phyloP scores from a whole-genome alignment of 2,113 vertebrate genomes.

The Sclerurus mexicanus region DNA sequence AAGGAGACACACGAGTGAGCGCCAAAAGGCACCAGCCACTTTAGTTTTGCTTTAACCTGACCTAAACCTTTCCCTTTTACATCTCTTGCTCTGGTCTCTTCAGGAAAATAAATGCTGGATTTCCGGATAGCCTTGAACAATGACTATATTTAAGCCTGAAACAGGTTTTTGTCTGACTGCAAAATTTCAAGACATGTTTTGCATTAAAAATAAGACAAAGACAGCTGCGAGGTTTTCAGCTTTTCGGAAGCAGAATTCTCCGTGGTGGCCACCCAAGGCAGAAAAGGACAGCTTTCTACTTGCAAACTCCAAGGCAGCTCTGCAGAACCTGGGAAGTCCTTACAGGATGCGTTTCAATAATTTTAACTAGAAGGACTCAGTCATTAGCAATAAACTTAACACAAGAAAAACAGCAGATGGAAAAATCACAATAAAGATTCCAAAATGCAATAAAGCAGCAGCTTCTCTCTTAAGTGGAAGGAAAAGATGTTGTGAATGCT shows the following conservation, averaged over 20 bases:
- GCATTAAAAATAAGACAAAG: conserved; percentile 19
- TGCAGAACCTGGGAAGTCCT: background rate
- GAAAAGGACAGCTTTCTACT: background rate
- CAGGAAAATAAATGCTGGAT: conserved; percentile 33
- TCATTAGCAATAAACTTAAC: background rate
- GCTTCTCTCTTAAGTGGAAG: background rate
- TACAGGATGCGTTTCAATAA: background rate
- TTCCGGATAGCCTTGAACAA: background rate
- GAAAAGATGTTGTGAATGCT: background rate
- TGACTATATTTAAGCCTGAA: conserved; percentile 2
- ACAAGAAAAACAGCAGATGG: background rate
- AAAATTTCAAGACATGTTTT: conserved; percentile 6
- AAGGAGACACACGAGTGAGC: background rate
- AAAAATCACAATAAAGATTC: background rate
- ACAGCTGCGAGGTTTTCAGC: background rate
- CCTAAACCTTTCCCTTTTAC: conserved; percentile 19
- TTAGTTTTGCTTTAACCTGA: background rate
- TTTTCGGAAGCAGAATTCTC: background rate
- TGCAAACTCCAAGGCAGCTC: background rate
- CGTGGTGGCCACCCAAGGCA: background rate
- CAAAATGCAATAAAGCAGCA: background rate
- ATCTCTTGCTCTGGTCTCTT: conserved; percentile 4
- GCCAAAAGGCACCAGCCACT: background rate
- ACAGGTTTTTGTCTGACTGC: background rate
- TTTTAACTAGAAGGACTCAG: background rate